Percentiles rank a stretch among this genome's conserved stretches.
Evolutionary conservation across 64 coral and sea anemone genomes (phyloP).

Genomic region (Trachythela sp.): DNA sequence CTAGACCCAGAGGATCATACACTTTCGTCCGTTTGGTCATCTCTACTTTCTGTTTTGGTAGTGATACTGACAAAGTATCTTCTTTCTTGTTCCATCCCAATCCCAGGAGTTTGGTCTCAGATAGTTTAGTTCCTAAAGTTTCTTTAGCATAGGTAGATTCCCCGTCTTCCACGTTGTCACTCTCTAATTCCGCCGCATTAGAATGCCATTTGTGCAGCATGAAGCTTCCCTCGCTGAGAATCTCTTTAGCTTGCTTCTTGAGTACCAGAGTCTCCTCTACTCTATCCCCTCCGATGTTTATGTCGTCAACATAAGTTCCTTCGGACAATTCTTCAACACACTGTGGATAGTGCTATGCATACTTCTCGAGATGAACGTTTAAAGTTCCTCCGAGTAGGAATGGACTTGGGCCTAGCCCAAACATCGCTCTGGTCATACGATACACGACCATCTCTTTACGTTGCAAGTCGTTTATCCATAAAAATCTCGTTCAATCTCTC

Average conservation of each 20-base stretch:
- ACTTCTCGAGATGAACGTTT: conserved; percentile 24
- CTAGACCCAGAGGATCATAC: background rate
- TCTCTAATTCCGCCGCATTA: background rate
- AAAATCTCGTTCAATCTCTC: conserved; percentile 10
- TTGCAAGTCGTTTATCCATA: conserved; percentile 14
- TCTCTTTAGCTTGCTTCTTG: conserved; percentile 9
- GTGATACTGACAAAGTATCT: background rate
- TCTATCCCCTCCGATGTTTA: conserved; percentile 40
- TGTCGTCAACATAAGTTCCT: conserved; percentile 53
- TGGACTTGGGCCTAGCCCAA: conserved; percentile 38
- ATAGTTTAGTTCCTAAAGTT: background rate
- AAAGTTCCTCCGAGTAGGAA: conserved; percentile 42
- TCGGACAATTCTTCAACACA: conserved; percentile 35
- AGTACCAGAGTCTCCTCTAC: background rate
- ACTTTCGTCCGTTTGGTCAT: background rate
- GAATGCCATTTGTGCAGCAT: conserved; percentile 49
- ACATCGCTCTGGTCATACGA: conserved; percentile 36
- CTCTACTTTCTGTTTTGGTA: background rate
- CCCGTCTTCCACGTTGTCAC: background rate
- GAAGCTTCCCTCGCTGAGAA: conserved; percentile 12
- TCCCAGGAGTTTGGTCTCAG: conserved; percentile 28
- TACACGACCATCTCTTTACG: background rate
- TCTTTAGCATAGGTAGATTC: conserved; percentile 9
- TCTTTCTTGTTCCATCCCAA: background rate
- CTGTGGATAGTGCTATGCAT: conserved; percentile 20